These are phyloP conservation scores for Cladopsammia gracilis DNA, from an alignment of 64 coral and sea anemone genomes.

Conservation along the genomic window DNA sequence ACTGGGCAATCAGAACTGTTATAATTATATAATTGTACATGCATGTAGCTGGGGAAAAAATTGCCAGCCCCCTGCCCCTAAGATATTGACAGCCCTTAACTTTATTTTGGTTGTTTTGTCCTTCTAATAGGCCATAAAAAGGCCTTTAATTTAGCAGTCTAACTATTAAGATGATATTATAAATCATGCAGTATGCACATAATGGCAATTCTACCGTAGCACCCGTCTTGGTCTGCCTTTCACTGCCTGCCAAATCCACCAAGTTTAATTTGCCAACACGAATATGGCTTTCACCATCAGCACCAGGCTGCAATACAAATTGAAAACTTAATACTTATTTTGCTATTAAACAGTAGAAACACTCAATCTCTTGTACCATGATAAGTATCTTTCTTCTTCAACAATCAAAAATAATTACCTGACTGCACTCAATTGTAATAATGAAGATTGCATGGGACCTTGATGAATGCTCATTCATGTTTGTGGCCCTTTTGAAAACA, in stretches of 20 bases:
- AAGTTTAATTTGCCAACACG: conserved; percentile 96
- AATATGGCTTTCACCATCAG: conserved; percentile 93
- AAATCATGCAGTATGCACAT: background rate
- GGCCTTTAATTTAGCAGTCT: too few relatives aligned
- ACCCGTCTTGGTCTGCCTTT: conserved; percentile 96
- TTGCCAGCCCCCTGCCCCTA: too few relatives aligned
- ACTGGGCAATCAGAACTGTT: too few relatives aligned
- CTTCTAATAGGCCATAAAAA: too few relatives aligned
- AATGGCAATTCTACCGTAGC: conserved; percentile 64
- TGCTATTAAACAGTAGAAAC: background rate
- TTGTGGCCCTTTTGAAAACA: conserved; percentile 76
- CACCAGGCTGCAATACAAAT: conserved; percentile 68
- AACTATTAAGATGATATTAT: too few relatives aligned
- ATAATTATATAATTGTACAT: too few relatives aligned
- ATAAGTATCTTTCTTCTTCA: too few relatives aligned
- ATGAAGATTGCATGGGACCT: conserved; percentile 99
- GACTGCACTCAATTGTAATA: conserved; percentile 96
- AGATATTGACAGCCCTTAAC: too few relatives aligned
- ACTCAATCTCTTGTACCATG: background rate
- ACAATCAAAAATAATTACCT: conserved; percentile 49
- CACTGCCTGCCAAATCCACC: conserved; percentile 99
- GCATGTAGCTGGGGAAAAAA: too few relatives aligned
- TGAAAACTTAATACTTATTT: background rate
- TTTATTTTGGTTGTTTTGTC: too few relatives aligned
- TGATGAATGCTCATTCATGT: conserved; percentile 99